Evolutionary conservation across 23 tunicate species (phyloP).

Genomic region (Halocynthia aurantium): DNA sequence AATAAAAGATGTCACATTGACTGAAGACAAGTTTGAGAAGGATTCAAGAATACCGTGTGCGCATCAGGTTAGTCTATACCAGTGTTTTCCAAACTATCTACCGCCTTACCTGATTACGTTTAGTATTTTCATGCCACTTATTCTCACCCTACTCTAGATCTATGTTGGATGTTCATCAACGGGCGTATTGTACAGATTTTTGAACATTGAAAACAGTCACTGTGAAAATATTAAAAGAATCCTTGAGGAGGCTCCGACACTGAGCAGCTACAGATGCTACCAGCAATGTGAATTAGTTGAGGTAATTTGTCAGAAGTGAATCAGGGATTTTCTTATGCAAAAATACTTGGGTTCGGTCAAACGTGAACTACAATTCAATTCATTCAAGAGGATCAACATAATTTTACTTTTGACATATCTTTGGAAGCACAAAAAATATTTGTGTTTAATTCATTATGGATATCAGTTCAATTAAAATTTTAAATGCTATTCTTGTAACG

Average conservation of each 20-base stretch:
- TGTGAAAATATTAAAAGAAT: conserved; percentile 36
- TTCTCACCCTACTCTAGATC: background rate
- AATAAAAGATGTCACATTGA: conserved; percentile 75
- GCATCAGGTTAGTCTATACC: conserved; percentile 13
- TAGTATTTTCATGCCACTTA: conserved; percentile 2
- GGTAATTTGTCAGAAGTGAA: conserved; percentile 13
- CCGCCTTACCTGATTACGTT: background rate
- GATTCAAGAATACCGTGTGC: conserved; percentile 8
- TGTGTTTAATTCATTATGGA: too few species aligned
- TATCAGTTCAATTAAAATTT: too few species aligned
- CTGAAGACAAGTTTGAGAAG: conserved; percentile 29
- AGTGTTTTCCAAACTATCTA: background rate
- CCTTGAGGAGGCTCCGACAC: conserved; percentile 30
- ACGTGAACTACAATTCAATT: too few species aligned
- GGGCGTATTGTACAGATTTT: conserved; percentile 55
- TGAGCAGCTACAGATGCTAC: conserved; percentile 61
- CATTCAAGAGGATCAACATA: too few species aligned
- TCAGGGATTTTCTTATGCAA: too few species aligned
- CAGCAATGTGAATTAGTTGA: conserved; percentile 74
- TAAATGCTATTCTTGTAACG: too few species aligned
- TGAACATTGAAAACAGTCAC: conserved; percentile 50
- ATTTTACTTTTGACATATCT: too few species aligned
- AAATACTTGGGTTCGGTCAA: too few species aligned
- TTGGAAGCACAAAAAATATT: too few species aligned
- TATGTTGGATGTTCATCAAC: conserved; percentile 79